Evolutionary conservation across 2,797 vertebrate species (phyloP).

Genomic region (Pachyuromys duprasi): DNA sequence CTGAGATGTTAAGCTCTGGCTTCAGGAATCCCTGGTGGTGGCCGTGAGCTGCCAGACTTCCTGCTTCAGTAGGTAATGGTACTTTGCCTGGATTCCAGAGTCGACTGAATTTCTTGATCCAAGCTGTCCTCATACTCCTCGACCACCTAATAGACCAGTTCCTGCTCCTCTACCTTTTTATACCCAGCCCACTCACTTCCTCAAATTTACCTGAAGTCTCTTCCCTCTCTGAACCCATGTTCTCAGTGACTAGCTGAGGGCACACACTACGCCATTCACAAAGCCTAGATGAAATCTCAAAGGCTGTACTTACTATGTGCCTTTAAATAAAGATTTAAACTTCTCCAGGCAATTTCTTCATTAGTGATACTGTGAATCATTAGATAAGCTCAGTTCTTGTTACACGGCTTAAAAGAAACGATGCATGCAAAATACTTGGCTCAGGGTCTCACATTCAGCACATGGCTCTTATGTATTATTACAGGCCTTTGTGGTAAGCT

Average conservation of each 20-base stretch:
- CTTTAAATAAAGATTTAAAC: not conserved
- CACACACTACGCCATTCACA: not conserved
- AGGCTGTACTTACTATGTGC: not conserved
- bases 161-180: not conserved
- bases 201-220: not conserved
- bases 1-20: not conserved
- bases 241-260: not conserved
- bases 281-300: constrained; percentile 2
- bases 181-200: not conserved
- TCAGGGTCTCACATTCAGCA: not conserved
- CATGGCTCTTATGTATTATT: not conserved
- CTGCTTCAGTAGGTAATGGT: not conserved
- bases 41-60: not conserved
- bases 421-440: not conserved
- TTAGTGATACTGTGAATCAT: constrained; percentile 7
- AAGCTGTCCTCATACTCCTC: not conserved
- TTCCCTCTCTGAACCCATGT: not conserved
- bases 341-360: constrained; percentile 9
- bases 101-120: not conserved
- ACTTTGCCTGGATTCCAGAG: not conserved
- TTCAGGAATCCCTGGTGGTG: not conserved
- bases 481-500: constrained; percentile 1
- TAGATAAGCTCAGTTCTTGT: not conserved
- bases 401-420: not conserved
- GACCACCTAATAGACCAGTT: not conserved